Evolutionary conservation across 2,888 invertebrate genomes (phyloP), one percentile per base, ranked within the genome.

Genomic region (Coleophora deauratella): DNA sequence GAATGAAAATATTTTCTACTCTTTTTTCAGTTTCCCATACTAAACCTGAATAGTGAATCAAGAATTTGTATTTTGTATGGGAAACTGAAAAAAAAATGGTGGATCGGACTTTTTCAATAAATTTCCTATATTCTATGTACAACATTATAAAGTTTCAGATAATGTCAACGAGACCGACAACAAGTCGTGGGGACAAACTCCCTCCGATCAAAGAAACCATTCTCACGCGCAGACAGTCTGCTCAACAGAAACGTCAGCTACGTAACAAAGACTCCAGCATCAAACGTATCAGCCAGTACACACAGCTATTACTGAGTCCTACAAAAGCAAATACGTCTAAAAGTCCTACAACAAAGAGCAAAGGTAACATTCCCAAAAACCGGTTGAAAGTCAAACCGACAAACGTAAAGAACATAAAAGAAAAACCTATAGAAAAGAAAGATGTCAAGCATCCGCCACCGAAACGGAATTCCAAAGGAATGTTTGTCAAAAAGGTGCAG

Each of bases 161-260:
- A 33, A 60, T 62, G 59, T 55, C 56, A 9, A 41, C 49, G 3
- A 52, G 46, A 43, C 38, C n/a, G 21, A 37, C 27, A 11, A 41
- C 47, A 51, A 21, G 21, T 21, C 3, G 21, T 4, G 3, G 21
- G 21, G 21, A 21, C 21, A 42, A 56, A 32, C 51, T 58, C 11
- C 52, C 62, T 33, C 50, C 57, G 1, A 55, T 52, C 10, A 21
- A 3, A 4, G 68, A 66, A 35, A 51, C 59, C 28, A 62, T 75
- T 2, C 45, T 71, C 2, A 75, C 75, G 0, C 54, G 74, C 10
- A 57, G 49, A 36, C 71, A 69, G 43, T 62, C 70, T 0, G 63
- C 66, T 0, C 61, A 66, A 35, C 54, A 66, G 40, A 59, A 51
- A 35, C 51, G 58, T 0, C 56, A 62, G 40, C 46, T 58, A 0